These are phyloP conservation scores for Medauroidea extradentata DNA, from an alignment of 1,140 invertebrate genomes.

Conservation along the genomic window DNA sequence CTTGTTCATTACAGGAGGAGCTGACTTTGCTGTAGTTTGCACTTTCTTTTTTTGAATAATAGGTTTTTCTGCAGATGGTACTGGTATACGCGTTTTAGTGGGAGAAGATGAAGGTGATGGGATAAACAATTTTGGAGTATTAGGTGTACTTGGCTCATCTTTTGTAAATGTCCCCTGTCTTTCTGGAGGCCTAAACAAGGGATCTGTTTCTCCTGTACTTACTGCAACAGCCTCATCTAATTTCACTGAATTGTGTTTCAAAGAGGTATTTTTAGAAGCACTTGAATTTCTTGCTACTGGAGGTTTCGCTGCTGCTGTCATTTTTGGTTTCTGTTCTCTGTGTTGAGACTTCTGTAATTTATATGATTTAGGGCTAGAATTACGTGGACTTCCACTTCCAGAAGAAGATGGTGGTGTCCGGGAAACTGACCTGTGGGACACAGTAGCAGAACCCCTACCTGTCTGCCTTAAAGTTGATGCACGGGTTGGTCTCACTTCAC, in stretches of 20 bases:
- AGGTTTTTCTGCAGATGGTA: constrained; percentile 28
- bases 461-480: constrained; percentile 39
- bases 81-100: constrained; percentile 38
- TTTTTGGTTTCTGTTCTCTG: background rate
- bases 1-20: constrained; percentile 19
- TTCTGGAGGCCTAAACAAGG: constrained; percentile 49
- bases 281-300: constrained; percentile 22
- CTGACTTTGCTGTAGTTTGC: constrained; percentile 30
- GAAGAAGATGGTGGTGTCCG: constrained; percentile 6
- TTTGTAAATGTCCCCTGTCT: constrained; percentile 86
- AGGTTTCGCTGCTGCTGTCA: constrained; percentile 16
- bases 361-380: background rate
- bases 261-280: constrained; percentile 1
- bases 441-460: constrained; percentile 13
- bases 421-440: constrained; percentile 1
- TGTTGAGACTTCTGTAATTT: background rate
- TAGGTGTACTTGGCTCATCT: constrained; percentile 55
- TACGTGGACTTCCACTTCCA: background rate
- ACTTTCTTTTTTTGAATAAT: constrained; percentile 27
- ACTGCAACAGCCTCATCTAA: background rate
- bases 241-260: background rate
- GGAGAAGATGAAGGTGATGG: constrained; percentile 33
- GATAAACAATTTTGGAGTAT: constrained; percentile 43
- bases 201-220: constrained; percentile 10
- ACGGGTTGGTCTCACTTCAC: constrained; percentile 34